Base-by-base conservation (phyloP, 2,888 invertebrate genomes). In the Dryocosmus kuriphilus region DNA sequence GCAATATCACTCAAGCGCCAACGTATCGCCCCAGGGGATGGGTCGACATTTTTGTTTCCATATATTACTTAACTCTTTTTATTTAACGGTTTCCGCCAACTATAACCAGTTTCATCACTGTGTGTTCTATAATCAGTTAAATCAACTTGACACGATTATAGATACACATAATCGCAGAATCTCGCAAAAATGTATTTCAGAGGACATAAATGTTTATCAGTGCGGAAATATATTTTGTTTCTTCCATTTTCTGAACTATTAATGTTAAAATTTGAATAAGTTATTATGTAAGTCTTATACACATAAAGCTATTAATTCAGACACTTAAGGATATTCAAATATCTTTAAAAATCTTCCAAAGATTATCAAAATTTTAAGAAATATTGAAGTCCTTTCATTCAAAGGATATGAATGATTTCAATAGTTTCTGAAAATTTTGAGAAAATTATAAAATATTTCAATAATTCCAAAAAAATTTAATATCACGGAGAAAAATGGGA, bases 191-290 rank as follows among this genome's bases (percentile, higher is more conserved):
- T 65, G 11, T 8, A 8, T 14, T 65, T 30, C 19, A 41, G 14
- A 46, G 67, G 67, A 67, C 24, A 46, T 30, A 19, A 24, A 27
- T 41, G 67, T 46, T 67, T 67, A 67, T 67, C 67, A 67, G 67
- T 27, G 67, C 67, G 30, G 41, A 71, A 67, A 67, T 19, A 71
- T 51, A 51, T n/a, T 32, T n/a, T 51, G 27, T 67, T 67, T 41
- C 67, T 46, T 27, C 46, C 46, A 67, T 67, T 67, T 67, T 24
- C 11, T 57, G 1, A 24, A 24, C 14, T 27, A 46, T 30, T 46
- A 19, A 46, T 27, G 2, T 30, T 46, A 4, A 14, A 22, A 22
- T 27, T 46, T 27, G 9, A 65, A 22, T 65, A 22, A 24, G 5
- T 46, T 19, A 38, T 65, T 38, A n/a, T n/a, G n/a, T n/a, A n/a